These are phyloP conservation scores for Lagopus leucura DNA, from an alignment of 2,113 vertebrate genomes.

Conservation along the genomic window DNA sequence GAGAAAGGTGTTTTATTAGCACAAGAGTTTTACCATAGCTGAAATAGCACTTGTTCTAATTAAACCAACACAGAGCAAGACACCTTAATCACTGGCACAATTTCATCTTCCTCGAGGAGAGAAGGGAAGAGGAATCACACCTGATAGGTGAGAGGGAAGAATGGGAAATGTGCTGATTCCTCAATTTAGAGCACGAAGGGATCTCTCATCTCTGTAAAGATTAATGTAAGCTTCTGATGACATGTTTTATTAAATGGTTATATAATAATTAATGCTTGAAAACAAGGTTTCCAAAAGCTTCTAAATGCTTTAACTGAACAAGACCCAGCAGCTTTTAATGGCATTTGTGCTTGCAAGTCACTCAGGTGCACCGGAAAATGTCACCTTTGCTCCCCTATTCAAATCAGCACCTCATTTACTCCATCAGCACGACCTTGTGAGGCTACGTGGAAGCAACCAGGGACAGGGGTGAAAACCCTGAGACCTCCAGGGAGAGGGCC, in stretches of 20 bases:
- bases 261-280: constrained; percentile 48
- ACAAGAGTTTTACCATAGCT: constrained; percentile 4
- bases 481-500: not conserved
- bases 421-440: not conserved
- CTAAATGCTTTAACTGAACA: constrained; percentile 35
- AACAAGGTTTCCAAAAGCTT: constrained; percentile 36
- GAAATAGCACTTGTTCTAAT: constrained; percentile 40
- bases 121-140: constrained; percentile 10
- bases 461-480: not conserved
- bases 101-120: constrained; percentile 36
- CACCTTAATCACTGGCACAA: constrained; percentile 14
- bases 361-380: constrained; percentile 28
- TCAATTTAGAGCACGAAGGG: constrained; percentile 12
- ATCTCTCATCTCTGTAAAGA: constrained; percentile 30
- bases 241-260: constrained; percentile 46
- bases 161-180: not conserved
- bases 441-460: not conserved
- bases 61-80: constrained; percentile 12
- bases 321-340: constrained; percentile 9
- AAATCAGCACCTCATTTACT: constrained; percentile 48
- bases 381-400: constrained; percentile 44
- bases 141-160: constrained; percentile 2
- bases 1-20: constrained; percentile 8
- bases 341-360: constrained; percentile 8
- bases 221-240: constrained; percentile 25